Conservation (phyloP, 2,113 vertebrate genomes). For the Pontoporia blainvillei region DNA sequence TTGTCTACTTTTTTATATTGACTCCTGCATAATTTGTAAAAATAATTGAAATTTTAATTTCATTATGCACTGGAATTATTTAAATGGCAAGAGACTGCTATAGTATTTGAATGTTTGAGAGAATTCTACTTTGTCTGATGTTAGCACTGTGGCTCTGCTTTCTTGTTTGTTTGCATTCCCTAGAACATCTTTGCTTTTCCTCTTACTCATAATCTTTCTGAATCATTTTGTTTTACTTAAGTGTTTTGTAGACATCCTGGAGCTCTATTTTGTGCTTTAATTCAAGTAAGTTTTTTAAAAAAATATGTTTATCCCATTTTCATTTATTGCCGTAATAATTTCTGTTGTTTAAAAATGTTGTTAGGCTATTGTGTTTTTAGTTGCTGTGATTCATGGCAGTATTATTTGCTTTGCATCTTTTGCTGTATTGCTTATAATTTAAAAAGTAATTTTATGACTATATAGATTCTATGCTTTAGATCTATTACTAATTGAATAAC, state of each 20-base stretch:
- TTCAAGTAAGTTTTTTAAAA: background rate
- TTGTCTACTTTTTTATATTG: background rate
- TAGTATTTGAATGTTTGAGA: background rate
- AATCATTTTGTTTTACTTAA: background rate
- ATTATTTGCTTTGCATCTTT: background rate
- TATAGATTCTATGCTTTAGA: background rate
- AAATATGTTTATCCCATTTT: background rate
- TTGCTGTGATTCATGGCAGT: background rate
- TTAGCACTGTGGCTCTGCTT: background rate
- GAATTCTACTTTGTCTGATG: background rate
- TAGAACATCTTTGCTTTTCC: background rate
- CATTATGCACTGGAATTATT: background rate
- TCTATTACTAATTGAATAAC: background rate
- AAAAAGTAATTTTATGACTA: background rate
- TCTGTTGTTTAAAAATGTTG: background rate
- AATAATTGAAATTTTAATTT: background rate
- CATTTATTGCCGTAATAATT: background rate
- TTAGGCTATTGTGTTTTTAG: background rate
- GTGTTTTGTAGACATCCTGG: background rate
- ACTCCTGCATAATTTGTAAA: background rate
- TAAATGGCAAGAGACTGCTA: background rate
- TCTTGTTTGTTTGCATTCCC: background rate
- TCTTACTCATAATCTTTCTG: background rate
- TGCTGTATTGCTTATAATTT: background rate
- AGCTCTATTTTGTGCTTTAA: background rate